Evolutionary conservation across 2,797 vertebrate species (phyloP), one percentile per base, ranked within the genome.

Genomic region (Chloroceryle inda): DNA sequence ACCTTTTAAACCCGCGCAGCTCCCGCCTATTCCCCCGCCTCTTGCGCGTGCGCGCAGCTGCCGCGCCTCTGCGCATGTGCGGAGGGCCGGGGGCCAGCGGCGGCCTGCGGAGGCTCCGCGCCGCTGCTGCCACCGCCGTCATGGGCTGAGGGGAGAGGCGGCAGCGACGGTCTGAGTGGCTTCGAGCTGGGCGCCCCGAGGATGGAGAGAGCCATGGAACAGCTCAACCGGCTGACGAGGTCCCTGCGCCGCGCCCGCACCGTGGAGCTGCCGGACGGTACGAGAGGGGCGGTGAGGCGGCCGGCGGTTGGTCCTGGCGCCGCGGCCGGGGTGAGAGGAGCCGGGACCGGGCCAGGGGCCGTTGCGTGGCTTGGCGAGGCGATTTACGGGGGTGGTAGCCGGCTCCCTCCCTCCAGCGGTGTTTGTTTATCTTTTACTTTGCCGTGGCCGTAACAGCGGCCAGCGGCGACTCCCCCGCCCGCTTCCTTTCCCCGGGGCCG

Each of bases 151-250:
- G 84, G 83, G 74, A 42, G 73, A 0, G 50, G 92, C 42, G 17
- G 92, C 22, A 31, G 29, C 23, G 13, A 18, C 2, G 50, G 59
- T 40, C 62, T 16, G 31, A 2, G 82, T 52, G 93, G 95, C 72
- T 77, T 18, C 45, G 8, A 62, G 67, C 67, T 58, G 68, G 61
- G 82, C 47, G 81, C 67, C 76, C 99, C 50, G 98, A 99, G 98
- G 97, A 99, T 99, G 99, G 99, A 99, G 98, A 99, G 99, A 98
- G 99, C 99, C 97, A 99, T 99, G 99, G 99, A 99, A 98, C 99
- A 99, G 97, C 99, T 99, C 61, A 99, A 97, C 92, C 98, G 99
- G 59, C 98, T 99, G 94, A 99, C 99, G 80, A 98, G 99, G 78
- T 99, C 99, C 38, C 98, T 99, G 61, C 99, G 99, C 94, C 98